Evolutionary conservation across 2,113 vertebrate genomes (phyloP), one percentile per base, ranked within the genome.

Genomic region (Aix galericulata): DNA sequence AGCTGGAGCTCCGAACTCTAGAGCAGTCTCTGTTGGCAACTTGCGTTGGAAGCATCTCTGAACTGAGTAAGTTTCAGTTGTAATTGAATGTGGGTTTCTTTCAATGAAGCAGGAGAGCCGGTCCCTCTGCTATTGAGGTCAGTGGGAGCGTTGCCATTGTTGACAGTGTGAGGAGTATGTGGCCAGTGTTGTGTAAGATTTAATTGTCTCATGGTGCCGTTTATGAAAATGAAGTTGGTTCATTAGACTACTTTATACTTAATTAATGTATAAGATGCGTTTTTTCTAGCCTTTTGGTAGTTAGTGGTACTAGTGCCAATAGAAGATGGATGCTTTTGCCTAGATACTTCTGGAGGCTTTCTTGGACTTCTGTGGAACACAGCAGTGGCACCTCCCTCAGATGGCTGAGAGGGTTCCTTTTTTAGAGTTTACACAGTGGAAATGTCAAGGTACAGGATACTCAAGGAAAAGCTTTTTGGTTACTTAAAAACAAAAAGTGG

Each of bases 1-100:
- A 99, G 93, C 98, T 99, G 97, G 99, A 99, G 84, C 98, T 99
- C n/a, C 98, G 99, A 44, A 99, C 99, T 1, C 97, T 99, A 97
- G 99, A 99, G 95, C 99, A 99, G 96, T 99, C 99, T 29, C 98
- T 99, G 82, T 97, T 99, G 96, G 99, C 99, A 62, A 99, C 99
- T 3, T 99, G 99, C 1, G 99, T 99, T 60, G 99, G 99, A 91
- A 99, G 99, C 98, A 99, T 99, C 97, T 99, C 99, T 0, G 99
- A 99, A 60, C 98, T 99, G 91, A 99, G 99, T 99, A 93, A 99
- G 99, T 99, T 55, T 17, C 4, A 66, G 75, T 2, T 59, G 13
- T 3, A 10, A 34, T 8, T 2, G 1, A 17, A n/a, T 5, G 0
- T 1, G 69, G 67, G 34, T 4, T 55, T 50, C 73, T 69, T 69